Evolutionary conservation across 2,888 invertebrate genomes (phyloP), one percentile per base, ranked within the genome.

Genomic region (Ochropacha duplaris): DNA sequence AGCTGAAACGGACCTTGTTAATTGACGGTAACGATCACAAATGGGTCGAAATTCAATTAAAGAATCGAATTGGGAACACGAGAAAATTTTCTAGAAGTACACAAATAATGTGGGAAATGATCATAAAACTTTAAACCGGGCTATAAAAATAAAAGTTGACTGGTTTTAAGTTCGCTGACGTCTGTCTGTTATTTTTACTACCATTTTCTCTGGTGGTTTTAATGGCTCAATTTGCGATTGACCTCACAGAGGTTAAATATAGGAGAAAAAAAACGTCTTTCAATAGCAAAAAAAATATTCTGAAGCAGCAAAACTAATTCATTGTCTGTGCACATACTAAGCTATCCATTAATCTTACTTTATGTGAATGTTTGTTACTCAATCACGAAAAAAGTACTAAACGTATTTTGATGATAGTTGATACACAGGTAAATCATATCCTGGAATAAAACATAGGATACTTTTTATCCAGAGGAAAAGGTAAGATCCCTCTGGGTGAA

Each of bases 51-150:
- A 50, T 54, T 57, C 26, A 39, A 39, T 39, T 50, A 54, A 19
- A 54, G 12, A 50, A 50, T 50, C 16, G 12, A 28, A 52, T 52
- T 52, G 52, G 22, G 19, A 31, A 28, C 16, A 28, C 50, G 26
- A 31, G 52, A 11, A 24, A 19, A 34, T 22, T 12, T 19, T 19
- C 31, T 31, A 11, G n/a, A 52, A 31, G 52, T 19, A 31, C 34
- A 52, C 52, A 62, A 72, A 68, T 71, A 72, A 71, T 69, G 64
- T 63, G 63, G 62, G 58, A 68, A 57, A 64, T 67, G 65, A 65
- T 66, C 68, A 64, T 69, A 69, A 65, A 70, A 68, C 61, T 66
- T 68, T 69, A 62, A 66, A 63, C 60, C 61, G 60, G 61, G 54
- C 60, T 59, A 62, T 69, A 66, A 66, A 64, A 52, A 52, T 52